Percentiles rank a stretch among this genome's conserved stretches.
These are phyloP conservation scores for Hypotaenidia okinawae DNA, from an alignment of 2,797 vertebrate genomes.

Conservation along the genomic window DNA sequence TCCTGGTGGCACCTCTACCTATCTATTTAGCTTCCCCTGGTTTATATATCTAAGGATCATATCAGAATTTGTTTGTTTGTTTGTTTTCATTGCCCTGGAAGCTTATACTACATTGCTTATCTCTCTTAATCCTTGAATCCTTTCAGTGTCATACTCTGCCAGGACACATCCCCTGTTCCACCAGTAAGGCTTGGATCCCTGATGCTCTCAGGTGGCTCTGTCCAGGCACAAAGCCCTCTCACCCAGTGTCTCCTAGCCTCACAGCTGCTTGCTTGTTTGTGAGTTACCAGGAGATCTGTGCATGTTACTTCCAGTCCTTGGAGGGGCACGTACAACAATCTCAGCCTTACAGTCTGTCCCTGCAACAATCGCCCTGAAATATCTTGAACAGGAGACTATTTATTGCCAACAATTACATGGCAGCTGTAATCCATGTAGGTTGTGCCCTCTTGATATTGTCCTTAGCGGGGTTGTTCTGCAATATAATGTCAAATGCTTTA, in stretches of 20 bases:
- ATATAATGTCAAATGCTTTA: neutral
- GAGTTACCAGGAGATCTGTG: neutral
- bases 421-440: neutral
- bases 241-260: neutral
- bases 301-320: neutral
- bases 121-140: neutral
- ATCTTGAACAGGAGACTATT: neutral
- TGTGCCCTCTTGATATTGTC: neutral
- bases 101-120: neutral
- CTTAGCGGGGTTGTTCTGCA: neutral
- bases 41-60: neutral
- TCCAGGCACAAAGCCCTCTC: neutral
- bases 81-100: neutral
- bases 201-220: neutral
- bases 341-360: neutral
- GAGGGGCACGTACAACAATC: rapidly evolving
- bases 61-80: neutral
- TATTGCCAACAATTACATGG: neutral
- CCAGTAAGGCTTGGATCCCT: neutral
- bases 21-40: neutral
- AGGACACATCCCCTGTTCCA: neutral
- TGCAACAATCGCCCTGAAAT: neutral
- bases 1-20: neutral
- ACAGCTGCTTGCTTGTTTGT: neutral
- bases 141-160: neutral